These are phyloP conservation scores for Ariopsis seemanni DNA, from an alignment of 2,113 vertebrate species.

Conservation along the genomic window DNA sequence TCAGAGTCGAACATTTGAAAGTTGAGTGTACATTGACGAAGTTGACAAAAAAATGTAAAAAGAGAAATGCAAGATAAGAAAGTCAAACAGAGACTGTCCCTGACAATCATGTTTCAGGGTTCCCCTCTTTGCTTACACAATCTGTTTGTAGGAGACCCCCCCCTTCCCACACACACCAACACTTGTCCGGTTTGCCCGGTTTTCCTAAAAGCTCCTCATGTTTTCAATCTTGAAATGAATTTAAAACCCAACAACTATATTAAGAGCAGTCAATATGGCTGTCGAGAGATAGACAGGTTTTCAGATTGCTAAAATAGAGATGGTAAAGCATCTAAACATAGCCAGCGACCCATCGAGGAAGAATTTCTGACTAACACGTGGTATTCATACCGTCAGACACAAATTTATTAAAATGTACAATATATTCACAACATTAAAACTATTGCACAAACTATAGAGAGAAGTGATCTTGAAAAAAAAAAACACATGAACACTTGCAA, in stretches of 20 bases:
- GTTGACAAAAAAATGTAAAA: background rate
- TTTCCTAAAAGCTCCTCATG: background rate
- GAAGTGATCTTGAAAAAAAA: background rate
- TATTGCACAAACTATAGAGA: background rate
- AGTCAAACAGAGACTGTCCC: slow-evolving; percentile 25
- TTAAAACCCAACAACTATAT: background rate
- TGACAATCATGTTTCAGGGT: slow-evolving; percentile 40
- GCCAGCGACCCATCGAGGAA: slow-evolving; percentile 17
- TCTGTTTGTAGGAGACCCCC: slow-evolving; percentile 6
- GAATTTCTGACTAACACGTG: slow-evolving; percentile 38
- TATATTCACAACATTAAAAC: background rate
- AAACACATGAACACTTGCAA: background rate
- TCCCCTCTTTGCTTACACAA: slow-evolving; percentile 14
- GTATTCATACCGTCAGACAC: background rate
- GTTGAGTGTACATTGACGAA: background rate
- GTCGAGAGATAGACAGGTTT: background rate
- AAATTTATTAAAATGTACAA: background rate
- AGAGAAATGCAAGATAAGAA: background rate
- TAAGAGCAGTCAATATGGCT: background rate
- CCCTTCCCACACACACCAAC: background rate
- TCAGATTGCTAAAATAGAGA: slow-evolving; percentile 19
- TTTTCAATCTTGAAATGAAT: background rate
- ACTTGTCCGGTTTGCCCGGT: background rate
- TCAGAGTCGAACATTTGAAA: background rate
- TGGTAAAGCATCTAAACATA: slow-evolving; percentile 41